Evolutionary conservation across 2,888 invertebrate species (phyloP).

Genomic region (Leptinotarsa rubiginosa): DNA sequence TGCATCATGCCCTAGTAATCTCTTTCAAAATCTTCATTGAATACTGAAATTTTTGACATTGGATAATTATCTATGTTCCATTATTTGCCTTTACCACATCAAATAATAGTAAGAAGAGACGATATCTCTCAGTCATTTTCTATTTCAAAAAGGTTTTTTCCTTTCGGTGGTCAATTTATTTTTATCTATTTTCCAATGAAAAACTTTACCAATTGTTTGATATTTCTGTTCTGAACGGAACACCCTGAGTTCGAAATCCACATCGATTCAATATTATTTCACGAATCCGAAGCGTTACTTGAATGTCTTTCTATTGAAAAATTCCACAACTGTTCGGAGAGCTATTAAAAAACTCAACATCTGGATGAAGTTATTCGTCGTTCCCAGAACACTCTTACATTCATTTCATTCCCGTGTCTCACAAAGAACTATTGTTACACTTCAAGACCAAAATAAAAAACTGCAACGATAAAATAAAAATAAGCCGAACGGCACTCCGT

Average conservation of each 20-base stretch:
- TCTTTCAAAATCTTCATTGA: too few species aligned
- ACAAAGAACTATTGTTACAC: slow-evolving; percentile 9
- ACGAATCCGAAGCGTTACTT: neutral
- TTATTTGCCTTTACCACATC: too few species aligned
- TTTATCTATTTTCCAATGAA: too few species aligned
- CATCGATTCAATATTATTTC: neutral
- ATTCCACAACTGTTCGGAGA: neutral
- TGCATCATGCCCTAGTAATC: too few species aligned
- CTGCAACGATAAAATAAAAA: slow-evolving; percentile 2
- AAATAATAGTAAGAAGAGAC: too few species aligned
- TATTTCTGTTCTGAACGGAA: too few species aligned
- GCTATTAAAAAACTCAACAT: neutral
- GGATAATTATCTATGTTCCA: too few species aligned
- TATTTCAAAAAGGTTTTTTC: too few species aligned
- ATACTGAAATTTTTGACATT: too few species aligned
- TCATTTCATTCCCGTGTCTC: neutral
- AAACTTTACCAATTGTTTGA: too few species aligned
- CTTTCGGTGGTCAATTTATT: too few species aligned
- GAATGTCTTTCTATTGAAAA: neutral
- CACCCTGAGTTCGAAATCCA: neutral
- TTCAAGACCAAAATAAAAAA: neutral
- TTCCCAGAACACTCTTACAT: neutral
- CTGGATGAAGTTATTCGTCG: slow-evolving; percentile 1
- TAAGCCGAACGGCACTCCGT: slow-evolving; percentile 21
- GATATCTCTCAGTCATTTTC: too few species aligned